Evolutionary conservation across 1,140 invertebrate species (phyloP).

Genomic region (Teleopsis dalmanni): DNA sequence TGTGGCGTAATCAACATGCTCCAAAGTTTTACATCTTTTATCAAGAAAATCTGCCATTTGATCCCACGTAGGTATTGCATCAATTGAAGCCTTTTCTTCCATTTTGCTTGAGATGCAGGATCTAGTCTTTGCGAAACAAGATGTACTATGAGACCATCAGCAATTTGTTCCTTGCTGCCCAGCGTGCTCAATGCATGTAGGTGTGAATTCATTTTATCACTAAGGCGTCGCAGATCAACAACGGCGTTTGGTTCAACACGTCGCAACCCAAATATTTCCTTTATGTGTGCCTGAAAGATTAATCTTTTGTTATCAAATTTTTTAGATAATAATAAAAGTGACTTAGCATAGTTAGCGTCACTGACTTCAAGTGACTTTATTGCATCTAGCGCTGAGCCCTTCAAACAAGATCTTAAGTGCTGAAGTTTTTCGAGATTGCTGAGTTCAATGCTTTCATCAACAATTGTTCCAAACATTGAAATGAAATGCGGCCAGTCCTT

Average conservation of each 20-base stretch:
- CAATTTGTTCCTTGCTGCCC: background rate
- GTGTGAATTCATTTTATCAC: slow-evolving; percentile 2
- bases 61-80: background rate
- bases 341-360: slow-evolving; percentile 9
- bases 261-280: slow-evolving; percentile 1
- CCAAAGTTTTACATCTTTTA: background rate
- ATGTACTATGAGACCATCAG: slow-evolving; percentile 1
- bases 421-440: slow-evolving; percentile 9
- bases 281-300: slow-evolving; percentile 10
- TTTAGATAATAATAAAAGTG: background rate
- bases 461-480: slow-evolving; percentile 3
- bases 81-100: background rate
- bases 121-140: background rate
- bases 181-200: background rate
- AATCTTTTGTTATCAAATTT: slow-evolving; percentile 6
- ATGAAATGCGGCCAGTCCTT: slow-evolving; percentile 8
- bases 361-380: background rate
- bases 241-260: background rate
- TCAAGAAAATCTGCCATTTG: slow-evolving; percentile 1
- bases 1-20: background rate
- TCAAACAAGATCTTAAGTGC: background rate
- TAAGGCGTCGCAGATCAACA: background rate
- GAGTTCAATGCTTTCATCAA: background rate
- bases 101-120: background rate
- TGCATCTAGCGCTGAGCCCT: slow-evolving; percentile 3